A percentile compares a stretch with the other conserved stretches of the same genome.
Evolutionary conservation across 2,888 invertebrate species (phyloP).

Genomic region (Temnothorax ravouxi): DNA sequence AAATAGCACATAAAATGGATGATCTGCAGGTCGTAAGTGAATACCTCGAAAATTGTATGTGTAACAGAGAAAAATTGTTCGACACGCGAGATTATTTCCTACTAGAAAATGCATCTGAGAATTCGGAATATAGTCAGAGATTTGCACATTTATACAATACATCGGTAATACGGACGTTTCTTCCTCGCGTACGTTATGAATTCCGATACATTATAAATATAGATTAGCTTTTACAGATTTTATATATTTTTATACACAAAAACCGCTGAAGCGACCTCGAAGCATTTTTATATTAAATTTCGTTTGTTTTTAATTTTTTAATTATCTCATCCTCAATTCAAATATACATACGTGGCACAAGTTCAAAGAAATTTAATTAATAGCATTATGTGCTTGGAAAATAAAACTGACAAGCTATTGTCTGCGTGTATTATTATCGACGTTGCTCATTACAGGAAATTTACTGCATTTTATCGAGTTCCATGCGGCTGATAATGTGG

Average conservation of each 20-base stretch:
- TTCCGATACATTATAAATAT: conserved; percentile 27
- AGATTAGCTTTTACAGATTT: conserved; percentile 29
- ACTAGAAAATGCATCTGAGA: not conserved
- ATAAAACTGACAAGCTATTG: conserved; percentile 21
- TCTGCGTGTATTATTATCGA: conserved; percentile 21
- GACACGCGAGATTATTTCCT: not conserved
- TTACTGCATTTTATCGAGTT: conserved; percentile 40
- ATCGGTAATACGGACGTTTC: not conserved
- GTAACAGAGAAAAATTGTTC: conserved; percentile 1
- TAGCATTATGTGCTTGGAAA: not conserved
- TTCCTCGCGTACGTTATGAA: conserved; percentile 2
- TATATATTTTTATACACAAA: conserved; percentile 35
- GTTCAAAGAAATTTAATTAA: conserved; percentile 26
- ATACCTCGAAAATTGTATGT: not conserved
- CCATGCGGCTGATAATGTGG: conserved; percentile 2
- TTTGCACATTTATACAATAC: not conserved
- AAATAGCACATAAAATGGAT: not conserved
- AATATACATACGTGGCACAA: not conserved
- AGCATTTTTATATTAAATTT: not conserved
- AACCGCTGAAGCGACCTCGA: not conserved
- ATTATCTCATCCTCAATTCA: not conserved
- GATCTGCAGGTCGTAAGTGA: not conserved
- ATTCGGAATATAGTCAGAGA: not conserved
- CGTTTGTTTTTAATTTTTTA: conserved; percentile 8
- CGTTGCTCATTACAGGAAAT: conserved; percentile 15